phyloP scores from a whole-genome alignment of 2,113 vertebrate species.

The Axis porcinus region DNA sequence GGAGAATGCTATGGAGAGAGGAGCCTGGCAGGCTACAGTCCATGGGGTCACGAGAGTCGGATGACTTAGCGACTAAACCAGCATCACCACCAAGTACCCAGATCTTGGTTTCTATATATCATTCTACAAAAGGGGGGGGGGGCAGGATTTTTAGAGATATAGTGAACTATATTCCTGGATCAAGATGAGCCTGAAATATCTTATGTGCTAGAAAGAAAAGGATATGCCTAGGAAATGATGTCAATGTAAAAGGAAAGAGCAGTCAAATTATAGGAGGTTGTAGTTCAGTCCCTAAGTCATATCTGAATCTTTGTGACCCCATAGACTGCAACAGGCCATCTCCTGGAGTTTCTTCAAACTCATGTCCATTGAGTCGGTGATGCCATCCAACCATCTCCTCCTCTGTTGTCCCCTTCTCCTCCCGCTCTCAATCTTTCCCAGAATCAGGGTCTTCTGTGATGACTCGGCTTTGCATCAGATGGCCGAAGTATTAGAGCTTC shows the following conservation, averaged over 20 bases:
- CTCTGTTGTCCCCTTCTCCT: background rate
- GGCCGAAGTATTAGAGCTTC: background rate
- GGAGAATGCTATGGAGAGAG: background rate
- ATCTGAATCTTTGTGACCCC: background rate
- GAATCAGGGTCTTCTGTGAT: background rate
- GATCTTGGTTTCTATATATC: background rate
- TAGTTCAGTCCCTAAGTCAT: background rate
- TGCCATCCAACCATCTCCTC: background rate
- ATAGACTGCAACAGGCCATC: background rate
- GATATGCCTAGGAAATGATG: background rate
- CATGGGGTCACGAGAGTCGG: rapidly evolving
- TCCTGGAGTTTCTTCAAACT: background rate
- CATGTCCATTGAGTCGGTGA: background rate
- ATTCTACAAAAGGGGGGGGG: background rate
- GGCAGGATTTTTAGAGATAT: background rate
- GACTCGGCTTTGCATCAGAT: background rate
- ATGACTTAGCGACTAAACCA: background rate
- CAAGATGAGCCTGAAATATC: background rate
- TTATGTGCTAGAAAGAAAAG: background rate
- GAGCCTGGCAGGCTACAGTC: background rate
- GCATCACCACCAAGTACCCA: background rate
- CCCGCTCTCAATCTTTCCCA: background rate
- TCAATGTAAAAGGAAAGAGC: background rate
- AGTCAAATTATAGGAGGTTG: background rate
- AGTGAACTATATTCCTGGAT: background rate